Conservation (phyloP, 2,113 vertebrate species). For the Riparia riparia region DNA sequence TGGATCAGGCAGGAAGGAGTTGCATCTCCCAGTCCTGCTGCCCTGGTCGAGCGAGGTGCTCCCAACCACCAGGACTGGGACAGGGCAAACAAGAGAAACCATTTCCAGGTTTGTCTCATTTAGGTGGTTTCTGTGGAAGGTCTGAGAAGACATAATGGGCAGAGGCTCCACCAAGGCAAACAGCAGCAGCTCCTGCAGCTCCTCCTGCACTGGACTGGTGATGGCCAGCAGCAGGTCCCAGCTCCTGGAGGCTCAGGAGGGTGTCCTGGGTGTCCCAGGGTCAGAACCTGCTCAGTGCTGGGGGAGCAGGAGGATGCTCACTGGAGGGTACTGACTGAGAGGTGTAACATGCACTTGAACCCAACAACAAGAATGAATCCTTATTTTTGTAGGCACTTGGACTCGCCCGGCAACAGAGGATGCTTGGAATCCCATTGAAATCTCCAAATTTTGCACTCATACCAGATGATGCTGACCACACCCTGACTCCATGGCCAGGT, state of each 20-base stretch:
- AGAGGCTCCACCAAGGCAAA: neutral
- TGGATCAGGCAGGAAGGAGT: neutral
- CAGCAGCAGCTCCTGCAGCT: neutral
- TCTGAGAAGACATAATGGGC: neutral
- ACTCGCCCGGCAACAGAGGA: neutral
- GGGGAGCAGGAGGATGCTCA: neutral
- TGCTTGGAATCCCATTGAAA: neutral
- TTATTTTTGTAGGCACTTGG: neutral
- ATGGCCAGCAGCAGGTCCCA: neutral
- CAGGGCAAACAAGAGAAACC: neutral
- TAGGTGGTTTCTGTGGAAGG: neutral
- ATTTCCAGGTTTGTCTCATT: neutral
- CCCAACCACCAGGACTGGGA: neutral
- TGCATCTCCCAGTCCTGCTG: rapidly evolving
- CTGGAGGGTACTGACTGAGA: rapidly evolving
- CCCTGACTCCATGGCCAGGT: neutral
- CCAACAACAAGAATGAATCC: neutral
- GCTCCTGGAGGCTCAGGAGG: rapidly evolving
- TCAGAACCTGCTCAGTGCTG: neutral
- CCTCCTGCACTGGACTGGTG: neutral
- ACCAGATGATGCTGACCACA: rapidly evolving
- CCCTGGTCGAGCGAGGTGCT: rapidly evolving
- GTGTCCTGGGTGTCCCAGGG: rapidly evolving
- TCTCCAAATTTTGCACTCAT: rapidly evolving
- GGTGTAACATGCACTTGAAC: rapidly evolving